Base-by-base conservation (phyloP, 1,140 invertebrate genomes). In the Calosoma granatense region DNA sequence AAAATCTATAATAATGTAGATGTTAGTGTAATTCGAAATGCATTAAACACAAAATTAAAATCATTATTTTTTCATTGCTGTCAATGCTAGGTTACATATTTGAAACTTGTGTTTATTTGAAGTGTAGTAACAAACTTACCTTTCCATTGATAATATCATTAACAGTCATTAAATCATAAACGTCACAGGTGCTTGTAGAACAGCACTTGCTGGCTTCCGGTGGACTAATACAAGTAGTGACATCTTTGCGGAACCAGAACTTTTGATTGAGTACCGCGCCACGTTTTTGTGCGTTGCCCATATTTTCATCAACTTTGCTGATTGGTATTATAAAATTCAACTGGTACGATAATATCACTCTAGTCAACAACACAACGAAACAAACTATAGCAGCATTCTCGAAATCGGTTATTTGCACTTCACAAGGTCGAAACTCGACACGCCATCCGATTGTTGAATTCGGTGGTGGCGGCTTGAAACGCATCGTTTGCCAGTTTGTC, bases 401-500 rank as follows among this genome's bases (percentile, higher is more conserved):
- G 78, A 99, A 98, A 76, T 99, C 96, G 1, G 97, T 98, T 54
- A 99, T 81, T 76, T 99, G 97, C 3, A 94, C 86, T 78, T 99
- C 97, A 72, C 95, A 98, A 26, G 97, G 96, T 47, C 97, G 83
- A 76, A 99, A 99, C 78, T 99, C 97, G 1, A 99, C 97, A 60
- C 97, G 80, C 97, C 97, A 99, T 15, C 97, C 96, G 70, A 99
- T 98, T 39, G 88, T 83, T 11, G 93, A 96, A 69, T 95, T 87
- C 1, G 90, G 87, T 19, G 93, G 92, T 56, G 97, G 97, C 47
- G 95, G 94, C 74, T 99, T 99, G 74, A 99, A 99, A 15, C 97
- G 81, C 97, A 99, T 98, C 6, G 96, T 98, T 79, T 99, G 97
- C 97, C 97, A 99, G 76, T 99, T 99, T 3, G 97, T 99, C 0